These are phyloP conservation scores for Pseudonaja textilis DNA, from an alignment of 2,113 vertebrate species.

Conservation along the genomic window DNA sequence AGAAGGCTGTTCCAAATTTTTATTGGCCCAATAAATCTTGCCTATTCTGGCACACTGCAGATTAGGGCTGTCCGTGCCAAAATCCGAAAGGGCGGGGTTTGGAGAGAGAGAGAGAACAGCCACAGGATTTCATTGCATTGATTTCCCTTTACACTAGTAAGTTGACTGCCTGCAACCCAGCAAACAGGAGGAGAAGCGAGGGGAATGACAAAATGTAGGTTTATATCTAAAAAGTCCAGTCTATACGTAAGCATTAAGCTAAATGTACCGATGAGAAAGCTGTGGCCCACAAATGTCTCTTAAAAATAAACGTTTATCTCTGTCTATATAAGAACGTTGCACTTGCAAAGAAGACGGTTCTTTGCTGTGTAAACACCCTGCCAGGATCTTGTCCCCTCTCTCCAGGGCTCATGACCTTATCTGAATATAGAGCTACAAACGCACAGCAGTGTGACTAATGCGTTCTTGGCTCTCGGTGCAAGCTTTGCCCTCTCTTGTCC, in stretches of 20 bases:
- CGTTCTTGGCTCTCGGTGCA: background rate
- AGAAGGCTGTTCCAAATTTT: constrained; percentile 59
- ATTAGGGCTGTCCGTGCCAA: constrained; percentile 50
- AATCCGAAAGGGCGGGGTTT: constrained; percentile 23
- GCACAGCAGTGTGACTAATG: background rate
- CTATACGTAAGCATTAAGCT: background rate
- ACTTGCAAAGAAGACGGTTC: background rate
- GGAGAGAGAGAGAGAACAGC: constrained; percentile 34
- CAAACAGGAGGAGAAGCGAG: background rate
- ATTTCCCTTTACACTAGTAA: constrained; percentile 51
- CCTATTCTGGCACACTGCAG: constrained; percentile 64
- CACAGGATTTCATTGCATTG: constrained; percentile 44
- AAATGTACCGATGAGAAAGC: background rate
- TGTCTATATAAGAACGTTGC: background rate
- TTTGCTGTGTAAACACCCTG: background rate
- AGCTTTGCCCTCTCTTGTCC: background rate
- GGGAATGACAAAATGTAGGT: background rate
- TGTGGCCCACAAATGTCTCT: background rate
- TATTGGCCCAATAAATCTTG: constrained; percentile 51
- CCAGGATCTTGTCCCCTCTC: background rate
- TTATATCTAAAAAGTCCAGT: background rate
- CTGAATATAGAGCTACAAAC: background rate
- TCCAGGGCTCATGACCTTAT: background rate
- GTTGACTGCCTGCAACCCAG: constrained; percentile 10
- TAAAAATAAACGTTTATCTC: background rate